Conservation (phyloP, 2,888 invertebrate species). For the Gari tellinella region DNA sequence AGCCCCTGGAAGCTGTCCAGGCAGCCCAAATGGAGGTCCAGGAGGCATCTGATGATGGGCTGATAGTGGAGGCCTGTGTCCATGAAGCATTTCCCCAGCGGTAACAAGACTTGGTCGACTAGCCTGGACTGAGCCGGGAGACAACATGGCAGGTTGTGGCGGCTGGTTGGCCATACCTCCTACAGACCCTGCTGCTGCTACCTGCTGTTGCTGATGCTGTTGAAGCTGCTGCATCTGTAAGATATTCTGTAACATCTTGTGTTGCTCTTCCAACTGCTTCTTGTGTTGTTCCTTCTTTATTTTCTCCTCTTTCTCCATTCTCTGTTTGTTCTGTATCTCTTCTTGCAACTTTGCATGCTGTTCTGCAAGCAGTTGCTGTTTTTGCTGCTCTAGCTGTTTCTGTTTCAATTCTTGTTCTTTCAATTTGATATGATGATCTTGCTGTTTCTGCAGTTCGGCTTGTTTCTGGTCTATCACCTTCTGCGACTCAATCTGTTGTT, state of each 20-base stretch:
- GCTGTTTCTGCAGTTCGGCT: constrained; percentile 42
- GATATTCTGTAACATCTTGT: constrained; percentile 28
- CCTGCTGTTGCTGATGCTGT: constrained; percentile 42
- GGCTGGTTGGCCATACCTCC: neutral
- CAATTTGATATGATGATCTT: constrained; percentile 47
- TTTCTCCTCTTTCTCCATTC: constrained; percentile 37
- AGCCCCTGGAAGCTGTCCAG: constrained; percentile 46
- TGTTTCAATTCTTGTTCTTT: constrained; percentile 38
- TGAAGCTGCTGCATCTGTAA: constrained; percentile 44
- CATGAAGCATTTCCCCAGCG: constrained; percentile 24
- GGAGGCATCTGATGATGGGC: constrained; percentile 57
- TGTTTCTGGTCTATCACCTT: constrained; percentile 40
- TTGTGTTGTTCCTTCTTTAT: constrained; percentile 28
- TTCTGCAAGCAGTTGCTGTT: constrained; percentile 39
- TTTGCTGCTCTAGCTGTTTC: constrained; percentile 42
- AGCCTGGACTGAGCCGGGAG: constrained; percentile 42
- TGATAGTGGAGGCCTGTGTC: constrained; percentile 37
- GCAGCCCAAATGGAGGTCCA: constrained; percentile 52
- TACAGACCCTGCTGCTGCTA: constrained; percentile 30
- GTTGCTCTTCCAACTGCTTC: constrained; percentile 29
- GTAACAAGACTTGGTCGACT: constrained; percentile 40
- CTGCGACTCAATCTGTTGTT: constrained; percentile 39
- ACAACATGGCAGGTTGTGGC: constrained; percentile 35
- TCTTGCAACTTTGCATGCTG: constrained; percentile 50
- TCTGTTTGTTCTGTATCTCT: constrained; percentile 41